Conservation (phyloP, 2,888 invertebrate species). For the Orchesellides sinensis region DNA sequence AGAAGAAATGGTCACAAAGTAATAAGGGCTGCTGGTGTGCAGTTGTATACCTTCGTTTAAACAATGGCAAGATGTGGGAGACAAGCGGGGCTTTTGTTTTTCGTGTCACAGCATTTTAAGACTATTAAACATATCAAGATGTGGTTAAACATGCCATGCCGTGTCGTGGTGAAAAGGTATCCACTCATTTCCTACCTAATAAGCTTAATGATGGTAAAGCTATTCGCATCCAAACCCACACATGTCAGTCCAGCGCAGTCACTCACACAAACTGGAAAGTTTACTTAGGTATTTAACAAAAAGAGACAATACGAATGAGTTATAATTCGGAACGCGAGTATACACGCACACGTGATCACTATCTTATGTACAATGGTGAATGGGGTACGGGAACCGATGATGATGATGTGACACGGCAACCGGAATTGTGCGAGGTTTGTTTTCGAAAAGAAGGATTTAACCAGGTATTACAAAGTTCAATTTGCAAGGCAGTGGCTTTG, state of each 20-base stretch:
- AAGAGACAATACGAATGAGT: too few relatives aligned
- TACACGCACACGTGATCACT: neutral
- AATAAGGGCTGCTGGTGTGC: neutral
- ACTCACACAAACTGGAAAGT: neutral
- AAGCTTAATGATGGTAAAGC: neutral
- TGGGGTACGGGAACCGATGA: constrained; percentile 3
- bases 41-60: neutral
- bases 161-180: constrained; percentile 25
- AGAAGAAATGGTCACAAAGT: neutral
- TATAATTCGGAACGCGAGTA: too few relatives aligned
- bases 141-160: constrained; percentile 21
- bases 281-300: neutral
- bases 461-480: too few relatives aligned
- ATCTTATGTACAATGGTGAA: neutral
- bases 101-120: constrained; percentile 15
- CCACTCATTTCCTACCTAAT: neutral
- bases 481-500: too few relatives aligned
- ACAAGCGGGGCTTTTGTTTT: neutral
- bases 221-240: constrained; percentile 14
- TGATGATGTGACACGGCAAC: constrained; percentile 23
- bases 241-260: constrained; percentile 5
- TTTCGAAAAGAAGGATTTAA: neutral
- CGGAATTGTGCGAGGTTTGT: neutral
- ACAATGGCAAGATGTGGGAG: too few relatives aligned
- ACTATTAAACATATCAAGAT: constrained; percentile 30